Conservation (phyloP, 2,113 vertebrate genomes). For the Sula dactylatra region DNA sequence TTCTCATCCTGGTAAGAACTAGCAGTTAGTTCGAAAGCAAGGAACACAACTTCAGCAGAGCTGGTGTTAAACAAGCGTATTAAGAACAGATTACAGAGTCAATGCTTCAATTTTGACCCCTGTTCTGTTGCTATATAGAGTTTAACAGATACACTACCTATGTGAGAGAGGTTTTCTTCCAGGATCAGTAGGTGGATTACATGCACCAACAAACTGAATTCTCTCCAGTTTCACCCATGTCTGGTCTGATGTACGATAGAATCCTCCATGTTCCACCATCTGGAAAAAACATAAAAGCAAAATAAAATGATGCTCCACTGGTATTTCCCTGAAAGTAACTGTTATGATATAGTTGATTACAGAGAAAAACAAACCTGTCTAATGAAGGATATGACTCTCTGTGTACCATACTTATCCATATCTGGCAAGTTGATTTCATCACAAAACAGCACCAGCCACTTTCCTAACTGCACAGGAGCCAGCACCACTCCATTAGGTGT, state of each 20-base stretch:
- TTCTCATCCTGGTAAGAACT: background rate
- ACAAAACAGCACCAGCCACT: slow-evolving; percentile 98
- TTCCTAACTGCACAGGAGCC: slow-evolving; percentile 95
- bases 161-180: slow-evolving; percentile 96
- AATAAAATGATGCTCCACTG: background rate
- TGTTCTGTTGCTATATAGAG: background rate
- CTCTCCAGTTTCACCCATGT: slow-evolving; percentile 98
- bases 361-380: slow-evolving; percentile 82
- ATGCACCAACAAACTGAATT: slow-evolving; percentile 98
- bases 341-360: background rate
- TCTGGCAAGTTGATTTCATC: slow-evolving; percentile 98
- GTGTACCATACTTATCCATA: slow-evolving; percentile 98
- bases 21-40: background rate
- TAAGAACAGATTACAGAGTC: background rate
- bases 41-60: background rate
- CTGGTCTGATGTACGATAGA: slow-evolving; percentile 97
- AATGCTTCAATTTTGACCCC: background rate
- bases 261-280: slow-evolving; percentile 99
- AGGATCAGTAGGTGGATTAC: slow-evolving; percentile 97
- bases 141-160: slow-evolving; percentile 74
- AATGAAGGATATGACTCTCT: slow-evolving; percentile 98
- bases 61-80: background rate
- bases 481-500: slow-evolving; percentile 95
- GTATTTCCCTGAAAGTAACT: background rate
- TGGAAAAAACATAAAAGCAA: background rate